Evolutionary conservation across 1,140 invertebrate genomes (phyloP).

Genomic region (Drosophila sturtevanti): DNA sequence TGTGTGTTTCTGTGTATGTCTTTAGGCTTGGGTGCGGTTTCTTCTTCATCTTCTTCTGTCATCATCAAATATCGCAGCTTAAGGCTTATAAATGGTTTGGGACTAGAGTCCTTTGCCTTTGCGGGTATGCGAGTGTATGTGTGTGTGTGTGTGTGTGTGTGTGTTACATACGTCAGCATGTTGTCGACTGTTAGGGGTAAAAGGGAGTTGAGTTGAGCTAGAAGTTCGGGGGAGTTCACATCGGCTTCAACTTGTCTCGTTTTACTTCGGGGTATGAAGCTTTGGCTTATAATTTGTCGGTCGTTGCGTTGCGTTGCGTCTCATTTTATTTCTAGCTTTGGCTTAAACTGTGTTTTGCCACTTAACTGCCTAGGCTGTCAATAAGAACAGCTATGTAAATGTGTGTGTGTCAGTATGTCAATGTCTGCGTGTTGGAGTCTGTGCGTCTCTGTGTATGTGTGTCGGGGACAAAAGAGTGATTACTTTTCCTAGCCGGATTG

Average conservation of each 20-base stretch:
- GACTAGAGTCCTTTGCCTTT: neutral
- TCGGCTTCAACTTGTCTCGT: slow-evolving; percentile 6
- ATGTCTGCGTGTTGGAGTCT: slow-evolving; percentile 11
- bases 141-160: neutral
- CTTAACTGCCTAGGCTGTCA: slow-evolving; percentile 64
- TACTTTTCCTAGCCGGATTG: slow-evolving; percentile 50
- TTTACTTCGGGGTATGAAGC: slow-evolving; percentile 19
- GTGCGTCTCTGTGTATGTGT: slow-evolving; percentile 15
- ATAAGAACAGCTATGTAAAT: slow-evolving; percentile 40
- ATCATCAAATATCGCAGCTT: slow-evolving; percentile 9
- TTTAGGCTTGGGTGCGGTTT: slow-evolving; percentile 8
- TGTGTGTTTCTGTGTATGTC: neutral
- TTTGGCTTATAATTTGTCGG: slow-evolving; percentile 53
- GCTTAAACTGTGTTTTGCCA: slow-evolving; percentile 68
- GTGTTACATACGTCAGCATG: slow-evolving; percentile 3
- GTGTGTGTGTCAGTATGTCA: slow-evolving; percentile 17
- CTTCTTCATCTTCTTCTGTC: slow-evolving; percentile 11
- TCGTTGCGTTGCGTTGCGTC: slow-evolving; percentile 26
- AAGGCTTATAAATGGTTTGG: slow-evolving; percentile 8
- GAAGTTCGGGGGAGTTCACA: neutral
- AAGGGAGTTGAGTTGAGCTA: neutral
- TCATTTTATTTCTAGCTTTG: slow-evolving; percentile 1
- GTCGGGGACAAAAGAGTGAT: slow-evolving; percentile 59
- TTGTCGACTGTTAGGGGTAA: slow-evolving; percentile 1
- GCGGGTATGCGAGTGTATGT: neutral